These are phyloP conservation scores for Dastarcus helophoroides DNA, from an alignment of 2,888 invertebrate genomes.

Conservation along the genomic window DNA sequence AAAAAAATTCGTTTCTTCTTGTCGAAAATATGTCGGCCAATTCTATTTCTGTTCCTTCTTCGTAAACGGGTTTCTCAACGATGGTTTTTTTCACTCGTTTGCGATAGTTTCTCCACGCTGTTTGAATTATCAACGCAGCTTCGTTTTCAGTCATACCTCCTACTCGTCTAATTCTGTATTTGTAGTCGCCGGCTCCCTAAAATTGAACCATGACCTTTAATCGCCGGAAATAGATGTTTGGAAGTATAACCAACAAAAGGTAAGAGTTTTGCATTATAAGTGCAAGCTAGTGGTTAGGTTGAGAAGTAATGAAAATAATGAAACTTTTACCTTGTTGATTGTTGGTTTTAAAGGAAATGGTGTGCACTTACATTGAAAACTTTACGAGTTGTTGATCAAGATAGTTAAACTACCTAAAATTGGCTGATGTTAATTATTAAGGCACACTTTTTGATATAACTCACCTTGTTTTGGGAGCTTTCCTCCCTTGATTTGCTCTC, in stretches of 20 bases:
- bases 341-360: conserved; percentile 13
- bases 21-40: too few relatives aligned
- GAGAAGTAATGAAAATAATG: conserved; percentile 20
- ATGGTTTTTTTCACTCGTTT: too few relatives aligned
- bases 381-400: conserved; percentile 13
- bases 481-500: too few relatives aligned
- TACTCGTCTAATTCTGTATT: not conserved
- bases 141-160: conserved; percentile 5
- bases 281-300: conserved; percentile 17
- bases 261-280: conserved; percentile 39
- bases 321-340: conserved; percentile 21
- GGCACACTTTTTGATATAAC: too few relatives aligned
- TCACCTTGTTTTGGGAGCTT: too few relatives aligned
- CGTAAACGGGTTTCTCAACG: too few relatives aligned
- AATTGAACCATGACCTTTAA: not conserved
- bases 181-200: not conserved
- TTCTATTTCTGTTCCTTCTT: too few relatives aligned
- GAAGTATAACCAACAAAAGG: conserved; percentile 25
- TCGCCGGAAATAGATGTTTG: not conserved
- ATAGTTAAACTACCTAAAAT: too few relatives aligned
- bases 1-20: too few relatives aligned
- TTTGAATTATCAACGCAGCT: conserved; percentile 8
- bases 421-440: too few relatives aligned
- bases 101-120: conserved; percentile 6
- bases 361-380: conserved; percentile 30